Conservation (phyloP, 1,140 invertebrate genomes). For the Papilio glaucus region DNA sequence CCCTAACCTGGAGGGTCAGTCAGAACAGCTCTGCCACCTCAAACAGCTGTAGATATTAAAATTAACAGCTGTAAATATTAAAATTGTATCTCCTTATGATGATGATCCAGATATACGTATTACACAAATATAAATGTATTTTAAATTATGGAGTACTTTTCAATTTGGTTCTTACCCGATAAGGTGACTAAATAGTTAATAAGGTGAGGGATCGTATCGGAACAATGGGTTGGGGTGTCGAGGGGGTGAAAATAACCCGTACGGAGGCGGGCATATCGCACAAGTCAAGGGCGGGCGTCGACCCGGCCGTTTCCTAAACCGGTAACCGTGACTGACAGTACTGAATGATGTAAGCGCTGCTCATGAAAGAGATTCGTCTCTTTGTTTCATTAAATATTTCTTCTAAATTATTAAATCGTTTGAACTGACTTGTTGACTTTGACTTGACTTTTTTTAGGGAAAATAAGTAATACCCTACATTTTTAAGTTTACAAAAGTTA, state of each 20-base stretch:
- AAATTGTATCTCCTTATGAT: no score
- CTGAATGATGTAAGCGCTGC: neutral
- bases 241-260: conserved; percentile 1
- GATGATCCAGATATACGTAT: no score
- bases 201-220: neutral
- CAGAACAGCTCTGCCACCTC: no score
- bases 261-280: neutral
- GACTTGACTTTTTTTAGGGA: no score
- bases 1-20: no score
- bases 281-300: conserved; percentile 4
- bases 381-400: neutral
- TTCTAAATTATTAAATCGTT: no score
- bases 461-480: no score
- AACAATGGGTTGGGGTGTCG: neutral
- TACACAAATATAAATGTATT: neutral
- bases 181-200: neutral
- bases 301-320: neutral
- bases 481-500: no score
- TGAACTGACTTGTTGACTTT: no score
- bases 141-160: neutral
- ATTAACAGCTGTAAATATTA: no score
- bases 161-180: neutral
- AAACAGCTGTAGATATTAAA: no score
- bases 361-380: conserved; percentile 5
- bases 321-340: conserved; percentile 16